A percentile compares a stretch with the other conserved stretches of the same genome.
Evolutionary conservation across 2,113 vertebrate genomes (phyloP).

Genomic region (Pangasianodon hypophthalmus): DNA sequence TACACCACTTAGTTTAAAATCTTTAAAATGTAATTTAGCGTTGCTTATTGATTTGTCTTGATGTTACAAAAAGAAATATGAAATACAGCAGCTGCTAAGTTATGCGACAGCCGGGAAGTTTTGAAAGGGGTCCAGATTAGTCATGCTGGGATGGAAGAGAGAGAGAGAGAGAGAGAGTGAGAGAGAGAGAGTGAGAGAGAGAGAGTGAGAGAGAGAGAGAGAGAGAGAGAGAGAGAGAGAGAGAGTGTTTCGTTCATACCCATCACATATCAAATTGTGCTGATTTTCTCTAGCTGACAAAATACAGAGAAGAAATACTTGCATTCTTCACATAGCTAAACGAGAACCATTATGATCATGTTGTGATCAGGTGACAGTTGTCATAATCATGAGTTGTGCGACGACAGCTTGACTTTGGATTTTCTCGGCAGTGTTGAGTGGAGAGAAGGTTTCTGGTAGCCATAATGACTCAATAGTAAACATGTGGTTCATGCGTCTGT

Average conservation of each 20-base stretch:
- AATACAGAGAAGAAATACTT: neutral
- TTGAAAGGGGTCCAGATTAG: slow-evolving; percentile 40
- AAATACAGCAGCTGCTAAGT: slow-evolving; percentile 29
- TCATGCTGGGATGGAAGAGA: slow-evolving; percentile 27
- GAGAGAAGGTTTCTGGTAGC: neutral
- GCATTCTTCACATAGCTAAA: neutral
- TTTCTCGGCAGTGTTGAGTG: neutral
- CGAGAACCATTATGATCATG: neutral
- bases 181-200: neutral
- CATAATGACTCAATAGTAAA: neutral
- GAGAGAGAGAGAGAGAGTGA: neutral
- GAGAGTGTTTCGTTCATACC: slow-evolving; percentile 2
- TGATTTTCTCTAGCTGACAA: neutral
- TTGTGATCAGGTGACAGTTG: neutral
- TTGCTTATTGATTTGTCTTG: neutral
- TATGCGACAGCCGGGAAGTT: slow-evolving; percentile 1
- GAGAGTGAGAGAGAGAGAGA: neutral
- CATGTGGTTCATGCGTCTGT: neutral
- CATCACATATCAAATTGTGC: neutral
- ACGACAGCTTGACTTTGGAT: neutral
- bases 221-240: neutral
- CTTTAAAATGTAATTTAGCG: neutral
- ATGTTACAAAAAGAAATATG: slow-evolving; percentile 21
- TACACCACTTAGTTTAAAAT: neutral
- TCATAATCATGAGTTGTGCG: neutral